A percentile compares a stretch with the other conserved stretches of the same genome.
phyloP scores from a whole-genome alignment of 2,113 vertebrate genomes.

The Pelodiscus sinensis region DNA sequence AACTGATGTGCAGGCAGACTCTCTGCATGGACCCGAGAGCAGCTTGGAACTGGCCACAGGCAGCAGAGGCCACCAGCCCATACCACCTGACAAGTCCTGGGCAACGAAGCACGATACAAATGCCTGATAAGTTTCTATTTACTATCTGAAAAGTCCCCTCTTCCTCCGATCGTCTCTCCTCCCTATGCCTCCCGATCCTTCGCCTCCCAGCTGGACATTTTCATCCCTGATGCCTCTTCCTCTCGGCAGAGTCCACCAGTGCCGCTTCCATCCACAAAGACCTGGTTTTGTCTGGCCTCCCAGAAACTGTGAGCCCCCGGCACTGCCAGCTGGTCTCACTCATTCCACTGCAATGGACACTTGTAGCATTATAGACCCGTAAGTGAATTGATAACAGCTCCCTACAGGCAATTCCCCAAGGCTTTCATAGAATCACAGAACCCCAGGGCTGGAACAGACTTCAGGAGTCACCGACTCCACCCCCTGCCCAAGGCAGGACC shows the following conservation, averaged over 20 bases:
- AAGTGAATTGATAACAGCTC: neutral
- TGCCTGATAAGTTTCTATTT: neutral
- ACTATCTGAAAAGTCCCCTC: neutral
- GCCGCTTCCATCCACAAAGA: neutral
- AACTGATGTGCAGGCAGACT: neutral
- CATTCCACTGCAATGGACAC: neutral
- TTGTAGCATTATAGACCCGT: neutral
- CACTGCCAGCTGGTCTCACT: neutral
- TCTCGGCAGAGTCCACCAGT: neutral
- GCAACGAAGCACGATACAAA: neutral
- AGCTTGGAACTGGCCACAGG: neutral
- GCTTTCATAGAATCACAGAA: neutral
- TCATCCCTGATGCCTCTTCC: no score
- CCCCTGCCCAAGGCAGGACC: no score
- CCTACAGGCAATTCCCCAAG: neutral
- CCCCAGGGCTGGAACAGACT: no score
- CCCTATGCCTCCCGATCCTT: no score
- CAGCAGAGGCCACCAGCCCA: neutral
- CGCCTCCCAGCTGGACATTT: no score
- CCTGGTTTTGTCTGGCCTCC: fast-evolving
- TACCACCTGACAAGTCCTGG: neutral
- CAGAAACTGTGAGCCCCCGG: neutral
- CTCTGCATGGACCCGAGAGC: neutral
- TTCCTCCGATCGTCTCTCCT: neutral
- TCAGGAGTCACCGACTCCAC: no score